Evolutionary conservation across 2,797 vertebrate genomes (phyloP).

Genomic region (Tenualosa thibaudeaui): DNA sequence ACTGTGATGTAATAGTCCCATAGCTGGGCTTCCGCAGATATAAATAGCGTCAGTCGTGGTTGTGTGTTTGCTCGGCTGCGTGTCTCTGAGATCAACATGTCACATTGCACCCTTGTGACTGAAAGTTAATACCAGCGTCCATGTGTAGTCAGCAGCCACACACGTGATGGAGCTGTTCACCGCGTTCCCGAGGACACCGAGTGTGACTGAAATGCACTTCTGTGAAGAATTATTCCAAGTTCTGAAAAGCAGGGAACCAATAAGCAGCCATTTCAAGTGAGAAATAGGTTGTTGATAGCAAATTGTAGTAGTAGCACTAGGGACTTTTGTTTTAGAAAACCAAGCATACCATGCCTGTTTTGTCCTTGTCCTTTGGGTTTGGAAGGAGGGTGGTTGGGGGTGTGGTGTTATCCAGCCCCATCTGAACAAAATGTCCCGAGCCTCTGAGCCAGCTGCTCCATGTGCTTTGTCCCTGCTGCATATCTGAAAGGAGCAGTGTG

Average conservation of each 20-base stretch:
- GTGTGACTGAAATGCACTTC: neutral
- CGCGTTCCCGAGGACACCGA: slow-evolving; percentile 8
- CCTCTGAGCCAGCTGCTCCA: slow-evolving; percentile 33
- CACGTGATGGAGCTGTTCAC: slow-evolving; percentile 43
- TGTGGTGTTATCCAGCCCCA: neutral
- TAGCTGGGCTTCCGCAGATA: slow-evolving; percentile 42
- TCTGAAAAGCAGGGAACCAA: neutral
- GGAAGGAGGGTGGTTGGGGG: neutral
- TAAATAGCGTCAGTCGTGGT: slow-evolving; percentile 51
- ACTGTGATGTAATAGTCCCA: slow-evolving; percentile 52
- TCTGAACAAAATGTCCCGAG: slow-evolving; percentile 34
- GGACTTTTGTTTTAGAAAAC: neutral
- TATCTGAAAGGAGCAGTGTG: neutral
- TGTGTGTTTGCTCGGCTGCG: slow-evolving; percentile 24
- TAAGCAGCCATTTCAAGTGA: neutral
- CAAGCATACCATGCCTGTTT: neutral
- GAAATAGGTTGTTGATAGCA: neutral
- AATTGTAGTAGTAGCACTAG: neutral
- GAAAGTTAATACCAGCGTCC: slow-evolving; percentile 47
- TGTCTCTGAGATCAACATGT: slow-evolving; percentile 54
- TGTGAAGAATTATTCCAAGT: neutral
- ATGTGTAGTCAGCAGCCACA: slow-evolving; percentile 51
- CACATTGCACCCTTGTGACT: slow-evolving; percentile 67
- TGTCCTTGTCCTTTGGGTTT: neutral
- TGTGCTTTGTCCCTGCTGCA: slow-evolving; percentile 20